Evolutionary conservation across 2,888 invertebrate species (phyloP).

Genomic region (Trichacis sp.): DNA sequence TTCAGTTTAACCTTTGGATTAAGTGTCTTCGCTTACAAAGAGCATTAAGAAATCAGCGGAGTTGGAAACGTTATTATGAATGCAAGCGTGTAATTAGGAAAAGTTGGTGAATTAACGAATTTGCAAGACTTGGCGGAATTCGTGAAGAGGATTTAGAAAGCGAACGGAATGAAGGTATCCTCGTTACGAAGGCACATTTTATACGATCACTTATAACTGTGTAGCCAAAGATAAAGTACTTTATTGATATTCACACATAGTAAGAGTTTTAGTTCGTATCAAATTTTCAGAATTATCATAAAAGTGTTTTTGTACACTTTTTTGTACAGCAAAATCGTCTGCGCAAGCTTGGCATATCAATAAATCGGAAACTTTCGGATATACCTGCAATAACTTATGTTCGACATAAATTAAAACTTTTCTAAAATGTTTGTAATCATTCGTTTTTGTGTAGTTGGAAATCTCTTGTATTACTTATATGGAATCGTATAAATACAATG

Average conservation of each 20-base stretch:
- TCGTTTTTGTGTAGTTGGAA: too few relatives aligned
- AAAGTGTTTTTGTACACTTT: constrained; percentile 21
- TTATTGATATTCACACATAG: constrained; percentile 49
- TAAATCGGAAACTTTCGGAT: too few relatives aligned
- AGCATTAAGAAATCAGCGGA: constrained; percentile 49
- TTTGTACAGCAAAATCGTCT: constrained; percentile 33
- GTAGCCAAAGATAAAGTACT: constrained; percentile 30
- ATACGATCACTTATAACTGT: constrained; percentile 13
- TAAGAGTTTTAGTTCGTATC: constrained; percentile 46
- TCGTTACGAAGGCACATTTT: constrained; percentile 9
- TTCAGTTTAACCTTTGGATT: constrained; percentile 67
- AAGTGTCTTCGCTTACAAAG: constrained; percentile 68
- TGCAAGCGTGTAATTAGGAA: constrained; percentile 61
- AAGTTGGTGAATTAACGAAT: constrained; percentile 68
- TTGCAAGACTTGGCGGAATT: constrained; percentile 66
- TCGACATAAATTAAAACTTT: too few relatives aligned
- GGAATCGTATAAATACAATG: too few relatives aligned
- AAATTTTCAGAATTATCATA: constrained; percentile 52
- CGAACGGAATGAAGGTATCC: constrained; percentile 26
- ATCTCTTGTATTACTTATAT: too few relatives aligned
- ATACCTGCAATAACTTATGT: constrained; percentile 11
- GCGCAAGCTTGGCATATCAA: not conserved
- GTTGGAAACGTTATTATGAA: constrained; percentile 33
- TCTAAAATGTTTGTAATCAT: too few relatives aligned
- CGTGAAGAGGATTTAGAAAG: constrained; percentile 51